Evolutionary conservation across 2,888 invertebrate genomes (phyloP).

Genomic region (Epinotia ramella): DNA sequence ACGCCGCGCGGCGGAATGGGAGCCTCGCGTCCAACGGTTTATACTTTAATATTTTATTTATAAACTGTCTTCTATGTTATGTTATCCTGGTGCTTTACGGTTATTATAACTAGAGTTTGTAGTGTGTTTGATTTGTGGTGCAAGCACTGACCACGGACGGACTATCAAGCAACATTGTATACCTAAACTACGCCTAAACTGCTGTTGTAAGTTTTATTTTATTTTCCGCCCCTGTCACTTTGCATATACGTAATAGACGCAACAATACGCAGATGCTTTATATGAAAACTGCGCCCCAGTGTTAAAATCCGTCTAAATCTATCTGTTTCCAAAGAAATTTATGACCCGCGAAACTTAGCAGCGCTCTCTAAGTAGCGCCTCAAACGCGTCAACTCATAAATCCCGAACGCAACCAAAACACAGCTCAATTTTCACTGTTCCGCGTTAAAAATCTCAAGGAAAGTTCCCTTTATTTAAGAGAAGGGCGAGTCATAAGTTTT

Average conservation of each 20-base stretch:
- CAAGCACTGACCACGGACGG: neutral
- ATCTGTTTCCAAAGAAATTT: constrained; percentile 21
- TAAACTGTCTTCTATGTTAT: constrained; percentile 57
- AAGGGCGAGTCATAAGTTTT: constrained; percentile 78
- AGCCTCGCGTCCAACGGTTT: constrained; percentile 56
- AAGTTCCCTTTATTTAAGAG: constrained; percentile 72
- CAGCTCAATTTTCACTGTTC: constrained; percentile 65
- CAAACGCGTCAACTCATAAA: constrained; percentile 34
- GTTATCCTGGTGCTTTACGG: constrained; percentile 61
- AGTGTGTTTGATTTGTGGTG: constrained; percentile 25
- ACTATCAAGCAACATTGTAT: neutral
- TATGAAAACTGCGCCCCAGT: neutral
- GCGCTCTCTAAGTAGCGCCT: constrained; percentile 12
- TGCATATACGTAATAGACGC: neutral
- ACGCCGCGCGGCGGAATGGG: constrained; percentile 66
- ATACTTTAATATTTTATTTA: constrained; percentile 51
- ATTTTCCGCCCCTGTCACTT: neutral
- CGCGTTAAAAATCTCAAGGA: constrained; percentile 64
- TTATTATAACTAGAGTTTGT: constrained; percentile 51
- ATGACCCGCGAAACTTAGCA: constrained; percentile 26
- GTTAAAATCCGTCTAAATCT: constrained; percentile 3
- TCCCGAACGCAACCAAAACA: constrained; percentile 52
- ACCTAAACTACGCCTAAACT: no score
- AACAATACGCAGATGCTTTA: neutral
- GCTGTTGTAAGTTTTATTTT: no score